Base-by-base conservation (phyloP, 1,140 invertebrate species). In the Nautilus pompilius region DNA sequence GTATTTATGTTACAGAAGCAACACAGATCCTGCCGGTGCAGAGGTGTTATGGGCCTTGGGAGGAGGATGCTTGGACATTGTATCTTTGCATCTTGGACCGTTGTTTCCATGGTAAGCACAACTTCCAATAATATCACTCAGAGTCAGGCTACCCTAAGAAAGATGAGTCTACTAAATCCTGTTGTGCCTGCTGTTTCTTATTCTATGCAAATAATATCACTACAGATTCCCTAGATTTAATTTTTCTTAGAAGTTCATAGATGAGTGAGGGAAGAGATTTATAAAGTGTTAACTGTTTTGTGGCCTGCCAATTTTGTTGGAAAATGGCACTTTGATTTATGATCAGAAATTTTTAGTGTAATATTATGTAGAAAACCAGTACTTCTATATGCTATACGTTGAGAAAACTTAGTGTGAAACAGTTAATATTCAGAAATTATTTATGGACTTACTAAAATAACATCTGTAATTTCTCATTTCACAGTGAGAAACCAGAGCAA, bases 11-110 rank as follows among this genome's bases (percentile, higher is more conserved):
- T 77, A 77, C 62, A 48, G 63, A n/a, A 72, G 73, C 48, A 49
- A 62, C 45, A 60, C 29, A 6, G 57, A 69, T 41, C 67, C 68
- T 22, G 45, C 70, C 0, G 68, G 68, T 1, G 56, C 71, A n/a
- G 73, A 77, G 49, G 65, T 73, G 26, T 66, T 77, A 58, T 77
- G 71, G 68, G 70, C 73, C 6, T 45, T 77, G 33, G 75, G 73
- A 10, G 73, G 69, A 60, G 75, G 75, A 5, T 77, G 75, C 62
- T 62, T 69, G 13, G 66, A 68, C 29, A 68, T 77, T 6, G 68
- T 55, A 17, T 61, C 70, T 10, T 63, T 77, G 20, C 60, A 65
- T 26, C 65, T 77, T 10, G 59, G 64, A 4, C 69, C 72, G 3
- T 51, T 66, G 30, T 66, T 64, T 36, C 71, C 70, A 28, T 64